Evolutionary conservation across 2,888 invertebrate genomes (phyloP).

Genomic region (Spicauda simplicius): DNA sequence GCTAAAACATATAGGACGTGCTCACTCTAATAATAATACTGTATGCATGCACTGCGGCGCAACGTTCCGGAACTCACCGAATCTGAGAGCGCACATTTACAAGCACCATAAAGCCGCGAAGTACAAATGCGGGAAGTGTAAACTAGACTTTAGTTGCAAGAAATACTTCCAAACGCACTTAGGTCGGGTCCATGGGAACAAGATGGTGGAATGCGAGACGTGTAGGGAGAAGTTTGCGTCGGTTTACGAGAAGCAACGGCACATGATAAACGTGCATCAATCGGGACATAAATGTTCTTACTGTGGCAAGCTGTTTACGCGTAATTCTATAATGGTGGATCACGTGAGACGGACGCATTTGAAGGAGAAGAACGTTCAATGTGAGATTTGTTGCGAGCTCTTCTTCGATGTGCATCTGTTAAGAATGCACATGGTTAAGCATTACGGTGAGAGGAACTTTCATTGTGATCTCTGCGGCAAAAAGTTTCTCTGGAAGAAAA

Average conservation of each 20-base stretch:
- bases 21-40: constrained; percentile 48
- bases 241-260: constrained; percentile 51
- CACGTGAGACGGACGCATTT: constrained; percentile 58
- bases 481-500: constrained; percentile 81
- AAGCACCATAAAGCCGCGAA: constrained; percentile 44
- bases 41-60: constrained; percentile 52
- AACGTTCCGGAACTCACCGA: constrained; percentile 47
- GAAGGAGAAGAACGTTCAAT: constrained; percentile 57
- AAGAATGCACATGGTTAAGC: constrained; percentile 70
- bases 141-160: constrained; percentile 44
- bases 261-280: constrained; percentile 51
- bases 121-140: constrained; percentile 51
- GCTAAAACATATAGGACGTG: constrained; percentile 51
- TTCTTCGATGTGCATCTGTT: constrained; percentile 57
- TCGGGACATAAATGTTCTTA: constrained; percentile 53
- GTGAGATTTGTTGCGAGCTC: constrained; percentile 56
- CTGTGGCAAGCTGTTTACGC: constrained; percentile 57
- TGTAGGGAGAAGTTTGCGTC: constrained; percentile 54
- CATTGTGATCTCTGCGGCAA: constrained; percentile 82
- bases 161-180: constrained; percentile 31
- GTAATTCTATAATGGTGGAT: constrained; percentile 54
- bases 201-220: constrained; percentile 49
- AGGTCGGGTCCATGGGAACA: constrained; percentile 49
- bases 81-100: constrained; percentile 48
- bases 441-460: constrained; percentile 72